Conservation (phyloP, 2,797 vertebrate species). For the Darevskia nairensis region DNA sequence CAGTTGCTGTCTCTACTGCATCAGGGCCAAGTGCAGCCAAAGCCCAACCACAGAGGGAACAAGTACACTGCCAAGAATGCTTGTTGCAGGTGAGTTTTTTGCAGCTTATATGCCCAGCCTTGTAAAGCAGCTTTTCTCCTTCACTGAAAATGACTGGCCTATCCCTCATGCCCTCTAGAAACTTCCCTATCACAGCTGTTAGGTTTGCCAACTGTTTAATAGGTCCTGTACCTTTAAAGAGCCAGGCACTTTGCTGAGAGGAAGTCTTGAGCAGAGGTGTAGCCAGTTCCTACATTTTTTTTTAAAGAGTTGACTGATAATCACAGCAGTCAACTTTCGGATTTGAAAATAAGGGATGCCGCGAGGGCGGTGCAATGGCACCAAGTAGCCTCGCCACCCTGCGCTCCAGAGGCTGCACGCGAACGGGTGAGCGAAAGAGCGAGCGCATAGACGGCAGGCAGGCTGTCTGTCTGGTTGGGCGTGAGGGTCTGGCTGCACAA, state of each 20-base stretch:
- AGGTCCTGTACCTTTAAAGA: not conserved
- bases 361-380: no score
- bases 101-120: no score
- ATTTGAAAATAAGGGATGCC: no score
- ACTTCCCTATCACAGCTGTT: not conserved
- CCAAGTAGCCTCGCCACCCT: no score
- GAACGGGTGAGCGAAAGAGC: no score
- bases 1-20: slow-evolving; percentile 95
- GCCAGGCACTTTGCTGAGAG: not conserved
- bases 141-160: not conserved
- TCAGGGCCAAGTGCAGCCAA: slow-evolving; percentile 95
- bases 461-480: no score
- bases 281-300: not conserved
- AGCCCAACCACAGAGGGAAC: slow-evolving; percentile 95
- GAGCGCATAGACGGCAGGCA: no score
- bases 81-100: slow-evolving; percentile 80
- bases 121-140: not conserved
- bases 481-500: no score
- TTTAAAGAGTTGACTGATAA: not conserved
- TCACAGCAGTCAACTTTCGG: no score
- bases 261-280: no score
- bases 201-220: no score
- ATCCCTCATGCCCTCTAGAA: not conserved
- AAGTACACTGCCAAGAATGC: slow-evolving; percentile 84
- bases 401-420: no score